Base-by-base conservation (phyloP, 2,113 vertebrate genomes). In the Mesoclemmys tuberculata region DNA sequence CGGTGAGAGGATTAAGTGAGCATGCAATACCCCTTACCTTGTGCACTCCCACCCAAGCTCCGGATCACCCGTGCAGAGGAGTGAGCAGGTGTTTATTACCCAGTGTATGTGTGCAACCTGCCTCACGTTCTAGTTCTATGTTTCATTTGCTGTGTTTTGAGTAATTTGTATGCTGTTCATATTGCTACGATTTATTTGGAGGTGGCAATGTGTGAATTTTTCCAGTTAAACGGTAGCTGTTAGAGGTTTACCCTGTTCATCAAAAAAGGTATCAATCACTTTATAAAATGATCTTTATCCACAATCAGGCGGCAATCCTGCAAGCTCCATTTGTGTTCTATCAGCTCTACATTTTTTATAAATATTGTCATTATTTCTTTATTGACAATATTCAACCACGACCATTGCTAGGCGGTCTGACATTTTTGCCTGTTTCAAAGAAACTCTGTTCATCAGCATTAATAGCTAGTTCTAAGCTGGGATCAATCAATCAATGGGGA, bases 331-430 rank as follows among this genome's bases (percentile, higher is more conserved):
- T 82, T 90, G 78, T 49, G 49, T 90, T 84, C 64, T 94, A 84
- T 83, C n/a, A 87, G 64, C 19, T 94, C 49, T 55, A 46, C 31
- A 90, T 19, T 41, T 92, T 82, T 91, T 86, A 94, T 94, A 87
- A 80, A 41, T 92, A 2, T 74, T 95, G 88, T 31, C 75, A 88
- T 92, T 92, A 82, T 85, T 71, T 58, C 78, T 90, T 88, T 87
- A 79, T 79, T 94, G 86, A 31, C 49, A 85, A n/a, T n/a, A 80
- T 86, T 96, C 51, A 68, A 87, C 79, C 84, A 24, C 87, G 89
- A 87, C 27, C 22, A 86, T 79, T 82, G 46, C 35, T 88, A 89
- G 87, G 64, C 29, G 85, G 55, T 61, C 38, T 56, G 75, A 38
- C 41, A 26, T 1, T 2, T 82, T 95, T 93, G 11, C 91, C 35